phyloP scores from a whole-genome alignment of 1,140 invertebrate genomes.

The Drosophila mayri region DNA sequence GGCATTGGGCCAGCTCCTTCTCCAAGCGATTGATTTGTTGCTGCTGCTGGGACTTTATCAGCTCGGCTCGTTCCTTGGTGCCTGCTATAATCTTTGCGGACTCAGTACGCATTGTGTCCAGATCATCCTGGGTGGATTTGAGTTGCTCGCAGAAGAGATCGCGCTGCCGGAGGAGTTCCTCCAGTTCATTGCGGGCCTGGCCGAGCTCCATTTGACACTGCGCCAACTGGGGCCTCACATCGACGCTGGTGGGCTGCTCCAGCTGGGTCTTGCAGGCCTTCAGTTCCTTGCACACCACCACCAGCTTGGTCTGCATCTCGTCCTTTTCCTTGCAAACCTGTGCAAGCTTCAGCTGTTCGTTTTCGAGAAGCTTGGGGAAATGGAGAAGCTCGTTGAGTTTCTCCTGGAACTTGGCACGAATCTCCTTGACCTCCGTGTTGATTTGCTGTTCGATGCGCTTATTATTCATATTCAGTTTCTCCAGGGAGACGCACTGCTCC shows the following conservation, averaged over 20 bases:
- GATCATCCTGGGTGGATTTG: constrained; percentile 87
- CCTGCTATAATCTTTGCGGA: constrained; percentile 89
- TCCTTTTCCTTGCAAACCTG: constrained; percentile 88
- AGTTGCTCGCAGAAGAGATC: constrained; percentile 81
- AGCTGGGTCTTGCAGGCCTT: constrained; percentile 66
- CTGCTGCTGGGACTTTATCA: constrained; percentile 87
- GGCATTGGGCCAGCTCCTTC: constrained; percentile 87
- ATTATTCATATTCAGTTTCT: constrained; percentile 91
- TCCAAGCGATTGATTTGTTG: constrained; percentile 88
- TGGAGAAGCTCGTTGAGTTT: constrained; percentile 90
- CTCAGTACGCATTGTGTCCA: constrained; percentile 89
- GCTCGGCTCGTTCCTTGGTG: constrained; percentile 89
- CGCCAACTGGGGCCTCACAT: constrained; percentile 67
- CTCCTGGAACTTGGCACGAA: constrained; percentile 91
- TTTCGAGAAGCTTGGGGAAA: constrained; percentile 90
- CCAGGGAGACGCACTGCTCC: constrained; percentile 89
- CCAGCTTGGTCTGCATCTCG: constrained; percentile 72
- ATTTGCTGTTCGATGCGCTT: constrained; percentile 91
- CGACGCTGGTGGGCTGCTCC: constrained; percentile 42
- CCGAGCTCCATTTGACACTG: constrained; percentile 74
- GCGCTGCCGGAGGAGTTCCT: constrained; percentile 70
- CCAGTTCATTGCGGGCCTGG: constrained; percentile 60
- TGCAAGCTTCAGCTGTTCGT: constrained; percentile 90
- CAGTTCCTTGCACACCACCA: constrained; percentile 79
- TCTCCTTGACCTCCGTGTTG: constrained; percentile 89